phyloP scores from a whole-genome alignment of 2,888 invertebrate species.

The Dermolepida albohirtum region DNA sequence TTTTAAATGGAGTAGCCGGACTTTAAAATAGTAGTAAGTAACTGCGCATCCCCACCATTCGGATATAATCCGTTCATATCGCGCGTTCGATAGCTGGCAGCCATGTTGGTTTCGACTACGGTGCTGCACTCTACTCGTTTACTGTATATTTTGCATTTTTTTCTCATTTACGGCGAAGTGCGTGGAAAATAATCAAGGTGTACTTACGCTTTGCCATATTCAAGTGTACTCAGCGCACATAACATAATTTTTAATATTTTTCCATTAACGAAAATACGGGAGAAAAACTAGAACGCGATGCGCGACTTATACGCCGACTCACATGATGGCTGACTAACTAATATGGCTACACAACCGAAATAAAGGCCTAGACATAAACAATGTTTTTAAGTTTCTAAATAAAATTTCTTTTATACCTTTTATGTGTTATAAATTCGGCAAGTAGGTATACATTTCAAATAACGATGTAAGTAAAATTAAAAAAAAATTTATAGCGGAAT shows the following conservation, averaged over 20 bases:
- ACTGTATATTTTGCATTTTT: slow-evolving; percentile 42
- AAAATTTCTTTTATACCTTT: slow-evolving; percentile 11
- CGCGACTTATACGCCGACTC: slow-evolving; percentile 31
- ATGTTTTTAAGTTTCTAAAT: slow-evolving; percentile 7
- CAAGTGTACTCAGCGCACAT: slow-evolving; percentile 17
- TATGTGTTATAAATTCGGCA: not conserved
- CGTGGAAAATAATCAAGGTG: slow-evolving; percentile 39
- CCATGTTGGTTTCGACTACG: slow-evolving; percentile 63
- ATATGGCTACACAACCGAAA: slow-evolving; percentile 39
- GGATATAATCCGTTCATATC: slow-evolving; percentile 18
- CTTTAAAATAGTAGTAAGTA: not conserved
- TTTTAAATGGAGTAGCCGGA: slow-evolving; percentile 17
- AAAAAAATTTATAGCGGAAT: too few relatives aligned
- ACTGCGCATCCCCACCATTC: slow-evolving; percentile 44
- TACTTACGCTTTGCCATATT: slow-evolving; percentile 36
- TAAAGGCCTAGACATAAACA: slow-evolving; percentile 15
- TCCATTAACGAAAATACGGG: not conserved
- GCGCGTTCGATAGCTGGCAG: slow-evolving; percentile 51
- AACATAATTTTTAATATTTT: slow-evolving; percentile 6
- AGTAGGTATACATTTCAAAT: too few relatives aligned
- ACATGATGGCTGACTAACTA: slow-evolving; percentile 43
- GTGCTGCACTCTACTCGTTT: slow-evolving; percentile 57
- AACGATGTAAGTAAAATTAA: too few relatives aligned
- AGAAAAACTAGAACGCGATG: slow-evolving; percentile 33
- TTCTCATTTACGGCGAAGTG: slow-evolving; percentile 28